Evolutionary conservation across 2,888 invertebrate species (phyloP), one percentile per base, ranked within the genome.

Genomic region (Zaprionus bogoriensis): DNA sequence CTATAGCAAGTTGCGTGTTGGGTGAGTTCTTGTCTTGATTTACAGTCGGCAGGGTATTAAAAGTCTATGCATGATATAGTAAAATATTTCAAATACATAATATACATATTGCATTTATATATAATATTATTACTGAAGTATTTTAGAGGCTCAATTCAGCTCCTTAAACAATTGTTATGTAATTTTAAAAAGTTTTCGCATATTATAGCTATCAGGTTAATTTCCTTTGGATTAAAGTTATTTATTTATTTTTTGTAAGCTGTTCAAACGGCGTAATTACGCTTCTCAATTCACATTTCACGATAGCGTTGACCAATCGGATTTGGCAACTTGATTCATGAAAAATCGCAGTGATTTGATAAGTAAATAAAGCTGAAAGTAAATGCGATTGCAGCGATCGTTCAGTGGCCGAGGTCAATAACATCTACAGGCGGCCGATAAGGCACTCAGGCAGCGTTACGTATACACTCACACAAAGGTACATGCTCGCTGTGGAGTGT

Each of bases 371-470:
- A n/a, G 47, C 36, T 47, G 14, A 44, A 53, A 25, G 61, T 53
- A 65, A 65, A 61, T 57, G 66, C 10, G n/a, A 32, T 17, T 9
- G 38, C 17, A 25, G 2, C 10, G 46, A 22, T 14, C 5, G 36
- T 22, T 27, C 39, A 14, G n/a, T 23, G 9, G 28, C 9, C 14
- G 47, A 58, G 83, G 67, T 83, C 81, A 83, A 77, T 77, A 77
- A 68, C 83, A 66, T 50, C 17, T 14, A 39, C 20, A 41, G 20
- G 47, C 60, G 39, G 36, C 65, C 71, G 79, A 76, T 62, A 57
- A 67, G 68, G 44, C 9, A 6, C 20, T 23, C 27, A 9, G 10
- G 9, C 27, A 23, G 23, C 5, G 4, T 23, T 3, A 9, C 3
- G 10, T n/a, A 25, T 23, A 41, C 48, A 38, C n/a, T 28, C 38